Percentiles rank a stretch among this genome's conserved stretches.
Conservation (phyloP, 2,888 invertebrate species). For the Synergus japonicus region DNA sequence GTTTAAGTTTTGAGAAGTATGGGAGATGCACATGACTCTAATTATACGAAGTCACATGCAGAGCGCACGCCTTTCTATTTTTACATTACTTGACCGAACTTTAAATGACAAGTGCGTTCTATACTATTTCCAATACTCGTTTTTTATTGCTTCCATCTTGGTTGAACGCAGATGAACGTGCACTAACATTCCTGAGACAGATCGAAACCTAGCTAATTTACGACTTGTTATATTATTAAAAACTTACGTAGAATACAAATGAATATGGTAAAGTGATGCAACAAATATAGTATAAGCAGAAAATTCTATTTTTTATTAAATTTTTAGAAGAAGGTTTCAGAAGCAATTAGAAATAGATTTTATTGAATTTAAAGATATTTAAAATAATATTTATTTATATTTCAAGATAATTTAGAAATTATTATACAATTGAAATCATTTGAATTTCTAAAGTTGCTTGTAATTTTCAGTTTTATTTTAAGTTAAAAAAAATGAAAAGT, state of each 20-base stretch:
- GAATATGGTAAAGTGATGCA: too few relatives aligned
- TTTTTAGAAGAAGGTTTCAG: too few relatives aligned
- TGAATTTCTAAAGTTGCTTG: too few relatives aligned
- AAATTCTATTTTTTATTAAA: too few relatives aligned
- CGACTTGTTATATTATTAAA: not conserved
- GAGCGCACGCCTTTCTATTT: conserved; percentile 75
- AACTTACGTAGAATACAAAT: too few relatives aligned
- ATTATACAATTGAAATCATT: not conserved
- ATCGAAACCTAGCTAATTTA: not conserved
- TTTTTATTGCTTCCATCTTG: conserved; percentile 36
- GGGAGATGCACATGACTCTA: conserved; percentile 66
- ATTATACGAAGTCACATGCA: conserved; percentile 76
- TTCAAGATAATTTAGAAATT: not conserved
- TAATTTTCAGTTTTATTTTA: not conserved
- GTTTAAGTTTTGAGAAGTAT: conserved; percentile 60
- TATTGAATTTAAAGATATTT: too few relatives aligned
- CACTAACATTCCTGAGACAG: not conserved
- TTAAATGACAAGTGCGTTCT: conserved; percentile 65
- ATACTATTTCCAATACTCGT: conserved; percentile 45
- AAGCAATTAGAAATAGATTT: too few relatives aligned
- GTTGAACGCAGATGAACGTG: conserved; percentile 7
- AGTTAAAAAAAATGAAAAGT: not conserved
- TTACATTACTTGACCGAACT: conserved; percentile 72
- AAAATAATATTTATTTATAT: not conserved
- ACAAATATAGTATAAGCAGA: too few relatives aligned